Percentiles rank a stretch among this genome's conserved stretches.
These are phyloP conservation scores for Prionchulus punctatus DNA, from an alignment of 2,888 invertebrate species.

Conservation along the genomic window DNA sequence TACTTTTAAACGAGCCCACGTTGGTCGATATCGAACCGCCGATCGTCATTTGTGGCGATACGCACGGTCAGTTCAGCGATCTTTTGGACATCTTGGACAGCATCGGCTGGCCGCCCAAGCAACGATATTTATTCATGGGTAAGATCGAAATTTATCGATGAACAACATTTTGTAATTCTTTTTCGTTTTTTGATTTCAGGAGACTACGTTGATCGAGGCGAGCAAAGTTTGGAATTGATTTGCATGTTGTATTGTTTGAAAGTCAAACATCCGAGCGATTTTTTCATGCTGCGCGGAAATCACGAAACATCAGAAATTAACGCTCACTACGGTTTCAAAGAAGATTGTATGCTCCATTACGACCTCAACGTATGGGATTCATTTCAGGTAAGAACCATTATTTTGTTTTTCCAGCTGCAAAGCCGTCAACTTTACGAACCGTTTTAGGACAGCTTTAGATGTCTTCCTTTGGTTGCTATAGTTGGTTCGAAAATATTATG, in stretches of 20 bases:
- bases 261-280: background rate
- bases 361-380: background rate
- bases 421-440: too few species aligned
- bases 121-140: slow-evolving; percentile 1
- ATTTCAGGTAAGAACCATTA: background rate
- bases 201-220: background rate
- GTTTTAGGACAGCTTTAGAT: too few species aligned
- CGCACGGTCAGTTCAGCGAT: background rate
- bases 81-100: too few species aligned
- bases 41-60: background rate
- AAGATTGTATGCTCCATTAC: background rate
- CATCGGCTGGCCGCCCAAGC: slow-evolving; percentile 1
- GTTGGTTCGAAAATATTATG: too few species aligned
- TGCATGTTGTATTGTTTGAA: background rate
- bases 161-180: too few species aligned
- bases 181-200: background rate
- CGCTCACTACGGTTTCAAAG: background rate
- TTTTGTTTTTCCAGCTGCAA: too few species aligned
- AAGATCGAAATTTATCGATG: too few species aligned
- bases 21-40: background rate
- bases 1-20: too few species aligned
- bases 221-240: background rate
- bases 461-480: too few species aligned
- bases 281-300: background rate
- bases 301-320: background rate